These are phyloP conservation scores for Falcunculus frontatus DNA, from an alignment of 2,113 vertebrate species.

Conservation along the genomic window DNA sequence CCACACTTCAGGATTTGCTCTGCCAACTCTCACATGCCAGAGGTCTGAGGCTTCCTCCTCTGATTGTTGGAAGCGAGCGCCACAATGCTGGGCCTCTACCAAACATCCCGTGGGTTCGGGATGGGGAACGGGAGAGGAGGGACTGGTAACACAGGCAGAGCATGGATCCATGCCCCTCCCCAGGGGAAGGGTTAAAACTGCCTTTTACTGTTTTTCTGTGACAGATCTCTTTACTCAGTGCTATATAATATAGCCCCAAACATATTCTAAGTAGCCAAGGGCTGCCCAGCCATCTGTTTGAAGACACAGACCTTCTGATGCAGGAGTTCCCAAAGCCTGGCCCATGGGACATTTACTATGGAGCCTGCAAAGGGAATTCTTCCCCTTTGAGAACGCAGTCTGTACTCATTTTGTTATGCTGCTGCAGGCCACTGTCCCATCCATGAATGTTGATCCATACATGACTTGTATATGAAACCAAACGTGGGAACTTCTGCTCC, in stretches of 20 bases:
- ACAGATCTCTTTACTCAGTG: conserved; percentile 39
- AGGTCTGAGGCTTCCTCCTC: conserved; percentile 4
- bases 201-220: neutral
- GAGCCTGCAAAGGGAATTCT: neutral
- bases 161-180: neutral
- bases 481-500: neutral
- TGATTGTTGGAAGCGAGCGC: rapidly evolving
- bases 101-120: neutral
- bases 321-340: conserved; percentile 29
- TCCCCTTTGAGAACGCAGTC: neutral
- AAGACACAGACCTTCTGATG: conserved; percentile 35
- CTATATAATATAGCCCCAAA: conserved; percentile 45
- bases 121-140: neutral
- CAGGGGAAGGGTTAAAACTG: neutral
- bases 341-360: neutral
- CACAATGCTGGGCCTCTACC: conserved; percentile 4
- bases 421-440: neutral
- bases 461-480: neutral
- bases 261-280: conserved; percentile 36
- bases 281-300: conserved; percentile 33
- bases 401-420: neutral
- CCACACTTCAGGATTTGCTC: neutral
- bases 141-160: neutral
- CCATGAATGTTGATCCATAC: neutral
- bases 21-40: conserved; percentile 8